Percentiles rank a stretch among this genome's conserved stretches.
Evolutionary conservation across 2,888 invertebrate genomes (phyloP).

Genomic region (Elmis aenea): DNA sequence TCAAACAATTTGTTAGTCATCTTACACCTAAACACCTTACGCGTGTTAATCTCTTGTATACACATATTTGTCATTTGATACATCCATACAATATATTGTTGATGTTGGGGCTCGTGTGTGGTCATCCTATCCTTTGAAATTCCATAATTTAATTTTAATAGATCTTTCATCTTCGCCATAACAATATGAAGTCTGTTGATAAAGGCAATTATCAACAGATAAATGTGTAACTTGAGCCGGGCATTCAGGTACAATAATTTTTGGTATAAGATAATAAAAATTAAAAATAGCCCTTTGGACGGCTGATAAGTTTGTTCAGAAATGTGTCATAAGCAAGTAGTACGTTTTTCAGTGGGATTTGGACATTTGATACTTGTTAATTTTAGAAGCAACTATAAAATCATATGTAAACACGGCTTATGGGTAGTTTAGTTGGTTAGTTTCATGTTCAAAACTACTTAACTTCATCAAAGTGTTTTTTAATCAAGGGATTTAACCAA

Average conservation of each 20-base stretch:
- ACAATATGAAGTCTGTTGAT: no score
- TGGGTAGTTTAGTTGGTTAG: no score
- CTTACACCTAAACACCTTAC: conserved; percentile 17
- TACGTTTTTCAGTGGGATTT: conserved; percentile 16
- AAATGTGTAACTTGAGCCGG: no score
- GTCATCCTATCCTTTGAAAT: conserved; percentile 18
- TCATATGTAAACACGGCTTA: no score
- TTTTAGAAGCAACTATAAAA: conserved; percentile 20
- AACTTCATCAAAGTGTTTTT: no score
- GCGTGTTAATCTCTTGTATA: conserved; percentile 18
- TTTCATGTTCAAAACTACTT: no score
- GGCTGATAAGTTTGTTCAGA: conserved; percentile 11
- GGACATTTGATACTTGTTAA: conserved; percentile 17
- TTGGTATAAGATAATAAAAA: no score
- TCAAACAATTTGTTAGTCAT: conserved; percentile 14
- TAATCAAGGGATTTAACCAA: no score
- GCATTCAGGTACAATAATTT: no score
- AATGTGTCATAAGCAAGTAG: conserved; percentile 16
- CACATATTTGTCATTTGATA: conserved; percentile 20
- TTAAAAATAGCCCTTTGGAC: no score
- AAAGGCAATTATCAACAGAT: no score
- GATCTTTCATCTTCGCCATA: no score
- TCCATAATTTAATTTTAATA: conserved; percentile 18
- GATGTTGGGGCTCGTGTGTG: conserved; percentile 17
- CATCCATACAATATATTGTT: conserved; percentile 14